Evolutionary conservation across 1,140 invertebrate species (phyloP).

Genomic region (Philopotamus ludificatus): DNA sequence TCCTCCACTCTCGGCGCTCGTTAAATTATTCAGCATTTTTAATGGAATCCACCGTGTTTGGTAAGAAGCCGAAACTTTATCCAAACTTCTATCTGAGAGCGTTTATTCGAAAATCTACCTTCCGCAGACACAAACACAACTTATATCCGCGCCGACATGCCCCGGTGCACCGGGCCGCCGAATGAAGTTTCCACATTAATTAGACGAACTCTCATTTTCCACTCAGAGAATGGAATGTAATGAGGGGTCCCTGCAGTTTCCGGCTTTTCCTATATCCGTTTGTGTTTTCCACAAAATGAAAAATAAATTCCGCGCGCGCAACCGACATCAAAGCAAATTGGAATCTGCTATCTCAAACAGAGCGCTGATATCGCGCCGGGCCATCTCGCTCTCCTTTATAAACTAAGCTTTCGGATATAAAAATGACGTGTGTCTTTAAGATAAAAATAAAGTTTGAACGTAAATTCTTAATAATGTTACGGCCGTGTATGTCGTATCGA

Average conservation of each 20-base stretch:
- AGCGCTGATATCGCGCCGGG: neutral
- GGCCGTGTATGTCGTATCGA: too few relatives aligned
- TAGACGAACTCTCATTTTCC: conserved; percentile 27
- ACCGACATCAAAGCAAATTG: conserved; percentile 9
- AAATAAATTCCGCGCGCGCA: too few relatives aligned
- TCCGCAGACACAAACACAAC: conserved; percentile 15
- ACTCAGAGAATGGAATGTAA: neutral
- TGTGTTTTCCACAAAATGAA: neutral
- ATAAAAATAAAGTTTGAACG: too few relatives aligned
- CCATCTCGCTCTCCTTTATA: neutral
- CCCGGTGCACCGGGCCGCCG: neutral
- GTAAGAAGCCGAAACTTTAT: conserved; percentile 11
- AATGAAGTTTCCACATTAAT: conserved; percentile 35
- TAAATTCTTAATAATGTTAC: too few relatives aligned
- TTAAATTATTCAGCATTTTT: conserved; percentile 37
- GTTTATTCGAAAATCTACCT: conserved; percentile 36
- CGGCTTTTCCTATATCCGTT: too few relatives aligned
- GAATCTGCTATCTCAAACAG: conserved; percentile 2
- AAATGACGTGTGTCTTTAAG: neutral
- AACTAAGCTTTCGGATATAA: neutral
- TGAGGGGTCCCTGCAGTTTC: too few relatives aligned
- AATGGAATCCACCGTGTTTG: conserved; percentile 29
- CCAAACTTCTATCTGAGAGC: conserved; percentile 24
- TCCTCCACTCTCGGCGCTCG: conserved; percentile 17
- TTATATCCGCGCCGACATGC: neutral